These are phyloP conservation scores for Sylvietta virens DNA, from an alignment of 2,113 vertebrate species.

Conservation along the genomic window DNA sequence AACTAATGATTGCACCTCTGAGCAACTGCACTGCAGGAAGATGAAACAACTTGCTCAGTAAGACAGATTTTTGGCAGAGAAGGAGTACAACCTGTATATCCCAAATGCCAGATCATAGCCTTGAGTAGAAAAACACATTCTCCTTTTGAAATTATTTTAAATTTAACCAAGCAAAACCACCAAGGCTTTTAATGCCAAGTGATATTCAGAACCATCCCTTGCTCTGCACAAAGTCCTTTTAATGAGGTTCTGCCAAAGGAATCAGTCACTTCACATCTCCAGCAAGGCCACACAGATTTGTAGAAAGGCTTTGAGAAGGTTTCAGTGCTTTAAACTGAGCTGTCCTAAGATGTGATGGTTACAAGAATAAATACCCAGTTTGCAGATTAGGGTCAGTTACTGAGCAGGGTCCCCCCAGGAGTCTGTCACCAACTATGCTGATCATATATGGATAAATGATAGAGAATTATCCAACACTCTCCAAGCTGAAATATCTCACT, in stretches of 20 bases:
- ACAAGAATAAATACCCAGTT: neutral
- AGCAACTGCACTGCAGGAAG: neutral
- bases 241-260: neutral
- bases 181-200: neutral
- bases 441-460: neutral
- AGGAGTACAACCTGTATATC: neutral
- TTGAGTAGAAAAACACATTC: neutral
- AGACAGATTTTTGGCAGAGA: neutral
- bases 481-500: neutral
- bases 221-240: neutral
- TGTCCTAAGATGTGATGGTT: neutral
- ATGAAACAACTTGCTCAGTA: neutral
- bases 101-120: neutral
- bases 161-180: neutral
- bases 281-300: neutral
- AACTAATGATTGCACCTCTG: neutral
- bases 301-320: neutral
- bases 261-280: neutral
- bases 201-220: neutral
- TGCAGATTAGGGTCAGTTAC: neutral
- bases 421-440: neutral
- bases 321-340: neutral
- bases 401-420: neutral
- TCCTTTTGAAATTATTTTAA: neutral
- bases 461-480: neutral